phyloP scores from a whole-genome alignment of 1,140 invertebrate species.

The Periplaneta americana region DNA sequence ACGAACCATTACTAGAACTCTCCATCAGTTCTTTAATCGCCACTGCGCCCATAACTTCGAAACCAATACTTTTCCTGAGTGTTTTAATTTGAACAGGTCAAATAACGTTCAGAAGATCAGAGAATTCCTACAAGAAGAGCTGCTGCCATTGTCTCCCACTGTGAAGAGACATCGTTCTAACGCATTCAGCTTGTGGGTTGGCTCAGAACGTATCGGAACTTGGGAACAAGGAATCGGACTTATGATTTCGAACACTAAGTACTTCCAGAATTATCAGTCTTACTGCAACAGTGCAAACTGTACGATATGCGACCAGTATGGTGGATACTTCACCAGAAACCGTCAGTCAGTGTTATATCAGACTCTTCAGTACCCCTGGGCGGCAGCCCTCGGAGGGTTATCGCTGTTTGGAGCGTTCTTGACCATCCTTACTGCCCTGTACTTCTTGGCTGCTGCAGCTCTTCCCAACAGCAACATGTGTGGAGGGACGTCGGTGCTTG shows the following conservation, averaged over 20 bases:
- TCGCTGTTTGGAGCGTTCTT: slow-evolving; percentile 30
- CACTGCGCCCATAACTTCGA: not conserved
- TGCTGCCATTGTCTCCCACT: not conserved
- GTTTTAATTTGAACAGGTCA: not conserved
- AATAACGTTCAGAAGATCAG: not conserved
- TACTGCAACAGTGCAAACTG: not conserved
- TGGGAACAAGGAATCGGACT: not conserved
- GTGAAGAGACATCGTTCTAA: not conserved
- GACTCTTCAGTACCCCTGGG: slow-evolving; percentile 5
- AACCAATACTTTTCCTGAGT: not conserved
- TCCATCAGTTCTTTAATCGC: not conserved
- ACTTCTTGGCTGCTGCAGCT: slow-evolving; percentile 36
- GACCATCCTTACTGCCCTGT: slow-evolving; percentile 38
- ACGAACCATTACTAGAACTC: not conserved
- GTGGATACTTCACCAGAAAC: not conserved
- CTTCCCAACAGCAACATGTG: slow-evolving; percentile 33
- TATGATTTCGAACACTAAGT: not conserved
- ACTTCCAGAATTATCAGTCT: not conserved
- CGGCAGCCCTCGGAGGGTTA: slow-evolving; percentile 2
- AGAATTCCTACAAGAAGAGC: not conserved
- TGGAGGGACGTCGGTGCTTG: slow-evolving; percentile 42
- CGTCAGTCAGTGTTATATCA: not conserved
- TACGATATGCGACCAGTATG: not conserved
- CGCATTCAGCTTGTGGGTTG: not conserved
- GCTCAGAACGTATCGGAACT: not conserved